Conservation (phyloP, 2,797 vertebrate species). For the Ceyx erithaca region DNA sequence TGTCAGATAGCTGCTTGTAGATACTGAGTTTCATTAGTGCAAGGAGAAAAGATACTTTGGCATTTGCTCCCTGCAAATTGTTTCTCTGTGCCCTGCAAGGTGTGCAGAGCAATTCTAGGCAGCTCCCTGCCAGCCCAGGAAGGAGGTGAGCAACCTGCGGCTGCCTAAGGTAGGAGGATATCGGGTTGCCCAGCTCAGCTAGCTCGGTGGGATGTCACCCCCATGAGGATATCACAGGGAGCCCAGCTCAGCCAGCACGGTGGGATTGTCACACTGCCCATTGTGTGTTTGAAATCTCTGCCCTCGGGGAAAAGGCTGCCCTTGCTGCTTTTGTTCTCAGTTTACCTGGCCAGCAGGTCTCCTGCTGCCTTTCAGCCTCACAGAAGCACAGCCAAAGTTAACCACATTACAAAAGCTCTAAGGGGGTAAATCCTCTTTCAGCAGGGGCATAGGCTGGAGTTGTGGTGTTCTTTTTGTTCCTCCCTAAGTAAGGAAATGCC, state of each 20-base stretch:
- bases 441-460: neutral
- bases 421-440: neutral
- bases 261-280: neutral
- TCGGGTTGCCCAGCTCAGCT: neutral
- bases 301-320: neutral
- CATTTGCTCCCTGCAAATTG: neutral
- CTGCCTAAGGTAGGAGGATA: neutral
- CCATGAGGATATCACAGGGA: neutral
- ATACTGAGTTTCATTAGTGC: neutral
- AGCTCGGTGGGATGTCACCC: neutral
- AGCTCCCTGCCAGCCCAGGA: neutral
- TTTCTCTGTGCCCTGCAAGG: neutral
- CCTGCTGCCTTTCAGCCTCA: neutral
- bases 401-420: neutral
- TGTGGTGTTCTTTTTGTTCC: neutral
- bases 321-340: neutral
- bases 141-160: neutral
- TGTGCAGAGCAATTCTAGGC: neutral
- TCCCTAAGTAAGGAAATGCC: neutral
- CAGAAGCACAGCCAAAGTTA: neutral
- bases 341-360: neutral
- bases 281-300: neutral
- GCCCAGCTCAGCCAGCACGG: neutral
- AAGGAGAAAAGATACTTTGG: neutral
- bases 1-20: neutral